A percentile compares a stretch with the other conserved stretches of the same genome.
Conservation (phyloP, 2,888 invertebrate genomes). For the Eugnorisma glareosa region DNA sequence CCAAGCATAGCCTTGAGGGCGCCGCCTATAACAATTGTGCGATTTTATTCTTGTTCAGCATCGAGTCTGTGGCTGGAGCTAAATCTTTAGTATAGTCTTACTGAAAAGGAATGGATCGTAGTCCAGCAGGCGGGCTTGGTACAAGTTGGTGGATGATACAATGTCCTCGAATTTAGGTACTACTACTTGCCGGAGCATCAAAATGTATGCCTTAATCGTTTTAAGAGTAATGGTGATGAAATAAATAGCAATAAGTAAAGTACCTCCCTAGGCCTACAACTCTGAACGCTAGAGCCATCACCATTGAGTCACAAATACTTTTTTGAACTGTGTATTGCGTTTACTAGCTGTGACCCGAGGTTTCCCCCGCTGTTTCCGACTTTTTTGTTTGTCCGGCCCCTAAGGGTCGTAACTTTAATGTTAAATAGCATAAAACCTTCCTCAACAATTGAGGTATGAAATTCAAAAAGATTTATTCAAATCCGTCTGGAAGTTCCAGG, state of each 20-base stretch:
- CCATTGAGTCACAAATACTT: not conserved
- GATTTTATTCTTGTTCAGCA: not conserved
- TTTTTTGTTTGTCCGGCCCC: not conserved
- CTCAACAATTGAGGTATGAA: not conserved
- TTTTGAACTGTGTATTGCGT: not conserved
- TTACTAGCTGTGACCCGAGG: not conserved
- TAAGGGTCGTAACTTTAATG: not conserved
- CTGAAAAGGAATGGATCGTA: not conserved
- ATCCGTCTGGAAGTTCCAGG: not conserved
- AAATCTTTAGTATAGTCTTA: not conserved
- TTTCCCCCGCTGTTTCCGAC: not conserved
- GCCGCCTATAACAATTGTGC: constrained; percentile 91
- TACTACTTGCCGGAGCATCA: not conserved
- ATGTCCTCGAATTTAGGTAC: not conserved
- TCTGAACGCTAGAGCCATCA: not conserved
- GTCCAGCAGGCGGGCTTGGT: not conserved
- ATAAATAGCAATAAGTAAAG: not conserved
- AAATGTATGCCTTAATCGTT: not conserved
- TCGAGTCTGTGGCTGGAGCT: not conserved
- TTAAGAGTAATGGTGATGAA: not conserved
- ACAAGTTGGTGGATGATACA: not conserved
- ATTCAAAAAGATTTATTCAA: not conserved
- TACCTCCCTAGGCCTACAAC: not conserved
- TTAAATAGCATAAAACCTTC: not conserved
- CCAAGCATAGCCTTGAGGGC: constrained; percentile 97